These are phyloP conservation scores for Xiphophorus couchianus DNA, from an alignment of 2,113 vertebrate genomes.

Conservation along the genomic window DNA sequence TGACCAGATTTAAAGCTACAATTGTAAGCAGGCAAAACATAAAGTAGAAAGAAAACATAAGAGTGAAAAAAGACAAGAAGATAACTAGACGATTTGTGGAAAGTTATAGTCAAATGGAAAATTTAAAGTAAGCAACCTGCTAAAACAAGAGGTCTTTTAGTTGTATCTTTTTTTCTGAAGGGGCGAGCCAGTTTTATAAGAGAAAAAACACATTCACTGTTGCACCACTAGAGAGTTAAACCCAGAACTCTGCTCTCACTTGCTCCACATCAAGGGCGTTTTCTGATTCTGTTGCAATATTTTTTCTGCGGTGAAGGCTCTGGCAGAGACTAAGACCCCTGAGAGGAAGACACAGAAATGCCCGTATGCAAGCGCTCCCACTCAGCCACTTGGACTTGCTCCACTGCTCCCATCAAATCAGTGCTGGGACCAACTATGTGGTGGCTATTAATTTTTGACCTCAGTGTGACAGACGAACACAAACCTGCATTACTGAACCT, in stretches of 20 bases:
- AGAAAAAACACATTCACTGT: background rate
- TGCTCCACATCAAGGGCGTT: constrained; percentile 18
- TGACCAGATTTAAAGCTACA: constrained; percentile 12
- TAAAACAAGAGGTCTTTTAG: background rate
- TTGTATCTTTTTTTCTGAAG: background rate
- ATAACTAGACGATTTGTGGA: background rate
- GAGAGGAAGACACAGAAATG: constrained; percentile 19
- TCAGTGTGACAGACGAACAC: constrained; percentile 41
- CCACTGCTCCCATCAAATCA: constrained; percentile 43
- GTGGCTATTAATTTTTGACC: constrained; percentile 40
- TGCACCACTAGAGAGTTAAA: background rate
- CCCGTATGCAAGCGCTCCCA: background rate
- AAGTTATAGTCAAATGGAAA: background rate
- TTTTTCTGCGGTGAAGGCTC: constrained; percentile 50
- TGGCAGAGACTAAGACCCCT: constrained; percentile 18
- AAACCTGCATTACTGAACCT: constrained; percentile 2
- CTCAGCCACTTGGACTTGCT: constrained; percentile 32
- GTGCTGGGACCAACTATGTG: constrained; percentile 24
- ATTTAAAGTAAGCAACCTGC: background rate
- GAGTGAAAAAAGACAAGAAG: background rate
- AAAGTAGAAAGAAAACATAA: background rate
- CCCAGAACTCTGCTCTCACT: constrained; percentile 3
- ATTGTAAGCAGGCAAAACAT: background rate
- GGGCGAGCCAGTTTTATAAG: background rate
- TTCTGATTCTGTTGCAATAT: constrained; percentile 37